Conservation (phyloP, 2,113 vertebrate species). For the Sitta europaea region DNA sequence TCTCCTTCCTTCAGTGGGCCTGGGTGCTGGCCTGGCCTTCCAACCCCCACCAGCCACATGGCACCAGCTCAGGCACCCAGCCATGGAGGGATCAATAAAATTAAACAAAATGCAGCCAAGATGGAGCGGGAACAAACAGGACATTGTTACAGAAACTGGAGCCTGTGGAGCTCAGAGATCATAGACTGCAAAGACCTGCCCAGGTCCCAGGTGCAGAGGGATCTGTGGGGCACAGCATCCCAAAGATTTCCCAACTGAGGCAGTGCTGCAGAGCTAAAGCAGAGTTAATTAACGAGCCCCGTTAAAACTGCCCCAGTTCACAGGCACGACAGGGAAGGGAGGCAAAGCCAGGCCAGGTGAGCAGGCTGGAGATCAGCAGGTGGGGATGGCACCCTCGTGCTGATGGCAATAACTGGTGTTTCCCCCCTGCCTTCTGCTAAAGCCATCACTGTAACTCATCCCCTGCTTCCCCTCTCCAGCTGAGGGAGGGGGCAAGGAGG, state of each 20-base stretch:
- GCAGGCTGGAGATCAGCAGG: neutral
- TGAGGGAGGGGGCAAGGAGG: neutral
- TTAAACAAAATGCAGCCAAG: neutral
- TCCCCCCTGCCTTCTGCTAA: conserved; percentile 20
- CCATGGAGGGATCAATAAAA: neutral
- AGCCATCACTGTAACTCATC: conserved; percentile 3
- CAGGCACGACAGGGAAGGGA: fast-evolving
- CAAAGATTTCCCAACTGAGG: neutral
- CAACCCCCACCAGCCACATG: neutral
- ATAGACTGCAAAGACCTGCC: neutral
- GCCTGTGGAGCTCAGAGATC: neutral
- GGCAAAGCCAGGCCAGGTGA: neutral
- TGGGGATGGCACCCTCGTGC: neutral
- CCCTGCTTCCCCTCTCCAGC: neutral
- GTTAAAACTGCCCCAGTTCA: neutral
- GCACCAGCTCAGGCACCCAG: neutral
- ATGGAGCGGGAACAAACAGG: neutral
- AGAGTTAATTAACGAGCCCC: neutral
- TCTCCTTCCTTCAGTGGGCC: neutral
- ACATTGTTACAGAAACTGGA: neutral
- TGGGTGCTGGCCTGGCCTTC: neutral
- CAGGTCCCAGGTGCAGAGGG: neutral
- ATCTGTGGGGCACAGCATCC: neutral
- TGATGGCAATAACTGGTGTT: neutral
- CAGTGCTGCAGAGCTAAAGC: fast-evolving